A percentile compares a stretch with the other conserved stretches of the same genome.
phyloP scores from a whole-genome alignment of 2,797 vertebrate genomes.

The Podargus strigoides region DNA sequence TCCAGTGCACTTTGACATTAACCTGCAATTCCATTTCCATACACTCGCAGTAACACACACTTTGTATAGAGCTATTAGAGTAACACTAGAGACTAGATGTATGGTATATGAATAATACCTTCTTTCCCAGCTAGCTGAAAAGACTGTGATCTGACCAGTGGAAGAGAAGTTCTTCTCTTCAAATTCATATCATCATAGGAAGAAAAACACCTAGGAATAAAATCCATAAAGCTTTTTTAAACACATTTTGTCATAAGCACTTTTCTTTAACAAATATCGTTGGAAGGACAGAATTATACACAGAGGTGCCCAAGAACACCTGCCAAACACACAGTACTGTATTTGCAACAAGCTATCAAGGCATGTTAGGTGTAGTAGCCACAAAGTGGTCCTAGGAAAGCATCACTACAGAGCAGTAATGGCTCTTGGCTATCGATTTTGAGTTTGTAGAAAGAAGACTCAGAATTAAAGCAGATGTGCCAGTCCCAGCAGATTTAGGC shows the following conservation, averaged over 20 bases:
- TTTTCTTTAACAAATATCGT: neutral
- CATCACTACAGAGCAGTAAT: rapidly evolving
- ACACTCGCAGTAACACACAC: neutral
- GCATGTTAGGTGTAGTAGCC: neutral
- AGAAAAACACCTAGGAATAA: constrained; percentile 87
- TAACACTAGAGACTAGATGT: neutral
- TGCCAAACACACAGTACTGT: neutral
- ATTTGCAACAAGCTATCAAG: neutral
- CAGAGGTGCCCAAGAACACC: neutral
- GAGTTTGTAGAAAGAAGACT: neutral
- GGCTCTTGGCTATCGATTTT: neutral
- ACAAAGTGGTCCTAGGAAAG: neutral
- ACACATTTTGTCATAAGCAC: neutral
- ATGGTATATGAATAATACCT: constrained; percentile 71
- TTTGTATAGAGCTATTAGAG: neutral
- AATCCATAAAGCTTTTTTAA: neutral
- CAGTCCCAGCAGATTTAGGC: neutral
- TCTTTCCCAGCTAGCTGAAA: constrained; percentile 91
- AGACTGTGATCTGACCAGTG: constrained; percentile 93
- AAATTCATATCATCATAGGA: constrained; percentile 98
- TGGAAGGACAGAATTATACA: neutral
- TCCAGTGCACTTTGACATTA: neutral
- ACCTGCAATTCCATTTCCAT: neutral
- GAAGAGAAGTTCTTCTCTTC: constrained; percentile 90
- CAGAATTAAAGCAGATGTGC: neutral